Evolutionary conservation across 2,888 invertebrate species (phyloP).

Genomic region (Tenthredo livida): DNA sequence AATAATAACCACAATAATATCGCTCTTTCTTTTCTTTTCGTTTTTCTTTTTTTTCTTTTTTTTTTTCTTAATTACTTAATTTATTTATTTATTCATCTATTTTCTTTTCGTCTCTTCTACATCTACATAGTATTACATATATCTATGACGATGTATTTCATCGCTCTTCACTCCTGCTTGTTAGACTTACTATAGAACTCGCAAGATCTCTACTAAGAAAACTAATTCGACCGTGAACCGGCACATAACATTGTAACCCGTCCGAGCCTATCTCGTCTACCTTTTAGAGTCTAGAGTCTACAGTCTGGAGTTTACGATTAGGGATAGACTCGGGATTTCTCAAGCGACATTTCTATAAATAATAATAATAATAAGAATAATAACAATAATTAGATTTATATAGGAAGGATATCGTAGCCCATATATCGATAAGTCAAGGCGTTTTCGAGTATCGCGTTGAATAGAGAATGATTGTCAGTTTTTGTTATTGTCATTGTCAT

Average conservation of each 20-base stretch:
- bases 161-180: background rate
- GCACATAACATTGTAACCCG: slow-evolving; percentile 25
- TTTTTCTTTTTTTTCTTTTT: background rate
- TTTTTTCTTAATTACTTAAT: background rate
- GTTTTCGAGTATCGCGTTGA: background rate
- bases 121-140: background rate
- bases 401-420: background rate
- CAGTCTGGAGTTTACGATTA: background rate
- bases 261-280: background rate
- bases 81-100: background rate
- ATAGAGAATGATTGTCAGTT: slow-evolving; percentile 1
- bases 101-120: background rate
- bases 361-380: background rate
- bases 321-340: background rate
- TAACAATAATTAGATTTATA: no score
- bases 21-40: background rate
- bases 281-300: background rate
- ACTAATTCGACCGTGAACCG: slow-evolving; percentile 42
- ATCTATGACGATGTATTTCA: background rate
- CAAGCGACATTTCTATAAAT: background rate
- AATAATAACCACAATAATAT: background rate
- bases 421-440: background rate
- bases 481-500: background rate
- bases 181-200: background rate
- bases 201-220: background rate